Conservation (phyloP, 2,888 invertebrate genomes). For the Eupithecia dodoneata region DNA sequence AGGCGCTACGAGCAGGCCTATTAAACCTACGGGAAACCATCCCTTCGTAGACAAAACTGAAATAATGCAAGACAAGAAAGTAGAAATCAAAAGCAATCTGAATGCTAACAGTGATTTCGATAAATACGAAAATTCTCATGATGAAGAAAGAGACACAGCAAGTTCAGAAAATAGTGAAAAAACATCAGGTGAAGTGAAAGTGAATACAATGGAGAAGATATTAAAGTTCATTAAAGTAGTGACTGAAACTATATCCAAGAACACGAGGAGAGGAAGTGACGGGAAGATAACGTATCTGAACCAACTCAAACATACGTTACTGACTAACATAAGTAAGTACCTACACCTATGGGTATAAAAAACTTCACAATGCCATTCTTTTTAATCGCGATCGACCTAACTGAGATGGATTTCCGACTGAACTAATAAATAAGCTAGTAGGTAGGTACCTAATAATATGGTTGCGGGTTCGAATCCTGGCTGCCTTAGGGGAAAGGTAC, state of each 20-base stretch:
- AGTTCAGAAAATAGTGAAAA: slow-evolving; percentile 29
- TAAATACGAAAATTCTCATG: slow-evolving; percentile 13
- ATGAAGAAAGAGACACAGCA: background rate
- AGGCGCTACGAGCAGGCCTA: background rate
- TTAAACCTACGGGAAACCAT: background rate
- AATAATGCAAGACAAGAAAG: slow-evolving; percentile 16
- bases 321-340: slow-evolving; percentile 87
- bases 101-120: background rate
- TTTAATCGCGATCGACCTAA: no score
- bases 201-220: slow-evolving; percentile 61
- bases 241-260: slow-evolving; percentile 70
- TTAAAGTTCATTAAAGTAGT: slow-evolving; percentile 68
- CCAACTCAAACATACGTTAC: slow-evolving; percentile 83
- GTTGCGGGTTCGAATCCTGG: background rate
- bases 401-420: background rate
- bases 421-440: no score
- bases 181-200: slow-evolving; percentile 44
- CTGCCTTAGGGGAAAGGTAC: background rate
- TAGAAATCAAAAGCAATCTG: slow-evolving; percentile 10
- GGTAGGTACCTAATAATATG: background rate
- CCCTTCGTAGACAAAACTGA: background rate
- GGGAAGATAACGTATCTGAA: slow-evolving; percentile 85
- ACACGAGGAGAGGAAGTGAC: slow-evolving; percentile 70
- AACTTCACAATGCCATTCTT: background rate
- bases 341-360: background rate